Base-by-base conservation (phyloP, 2,888 invertebrate genomes). In the Leucozona laternaria region DNA sequence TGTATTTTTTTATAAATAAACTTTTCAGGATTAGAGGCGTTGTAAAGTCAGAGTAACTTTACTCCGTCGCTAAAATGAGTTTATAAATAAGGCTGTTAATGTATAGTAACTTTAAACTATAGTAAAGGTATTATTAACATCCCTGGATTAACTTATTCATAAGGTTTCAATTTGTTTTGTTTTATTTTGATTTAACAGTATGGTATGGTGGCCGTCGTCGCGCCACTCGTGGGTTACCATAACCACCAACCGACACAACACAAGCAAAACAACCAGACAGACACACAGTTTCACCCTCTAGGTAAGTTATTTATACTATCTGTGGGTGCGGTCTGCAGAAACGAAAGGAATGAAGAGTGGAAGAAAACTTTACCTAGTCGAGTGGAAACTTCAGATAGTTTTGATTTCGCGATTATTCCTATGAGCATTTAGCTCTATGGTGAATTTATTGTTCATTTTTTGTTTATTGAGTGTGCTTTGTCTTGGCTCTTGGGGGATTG, bases 311-410 rank as follows among this genome's bases (percentile, higher is more conserved):
- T 4, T 31, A n/a, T 25, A 20, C 25, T n/a, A 17, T 28, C 11
- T 34, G 45, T 28, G 11, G 66, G 66, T 66, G 66, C 48, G 66
- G 66, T 48, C 4, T 20, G 28, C 7, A 17, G 31, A 48, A 20
- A 48, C 45, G 62, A 6, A 66, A 34, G 45, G 15, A 64, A 45
- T 45, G 48, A 48, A 66, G 48, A 10, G n/a, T n/a, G n/a, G n/a
- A n/a, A n/a, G 6, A 22, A 66, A 66, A 48, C 20, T 66, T 66
- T 48, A 60, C 37, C 53, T 60, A 76, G 11, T 66, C 57, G 64
- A 64, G 62, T 81, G 71, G 76, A 81, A 77, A 81, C 31, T 58
- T 34, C 28, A 37, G 70, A 81, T 66, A 66, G 57, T 64, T 77
- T 81, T 70, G 48, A 48, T 66, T 66, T 66, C 66, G 20, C 20